Percentiles rank a stretch among this genome's conserved stretches.
phyloP scores from a whole-genome alignment of 2,888 invertebrate genomes.

The Limenitis camilla region DNA sequence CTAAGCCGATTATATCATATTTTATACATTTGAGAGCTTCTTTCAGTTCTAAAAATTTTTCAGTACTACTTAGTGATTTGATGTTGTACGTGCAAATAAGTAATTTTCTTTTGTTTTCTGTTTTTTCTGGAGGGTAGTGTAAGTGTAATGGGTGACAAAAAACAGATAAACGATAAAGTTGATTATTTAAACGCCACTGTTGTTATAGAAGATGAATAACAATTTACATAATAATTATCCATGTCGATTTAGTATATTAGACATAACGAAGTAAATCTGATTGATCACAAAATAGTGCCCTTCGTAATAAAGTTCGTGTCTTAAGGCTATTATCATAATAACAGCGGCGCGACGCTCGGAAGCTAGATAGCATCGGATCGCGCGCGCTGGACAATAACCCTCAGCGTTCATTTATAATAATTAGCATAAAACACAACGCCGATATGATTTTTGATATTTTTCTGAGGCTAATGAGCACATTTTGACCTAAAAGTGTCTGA shows the following conservation, averaged over 20 bases:
- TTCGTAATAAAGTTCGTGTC: constrained; percentile 63
- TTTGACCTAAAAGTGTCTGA: constrained; percentile 22
- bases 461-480: constrained; percentile 24
- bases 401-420: constrained; percentile 63
- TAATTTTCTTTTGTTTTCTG: too few species aligned
- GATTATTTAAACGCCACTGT: too few species aligned
- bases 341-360: constrained; percentile 64
- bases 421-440: constrained; percentile 48
- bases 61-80: too few species aligned
- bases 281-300: constrained; percentile 49
- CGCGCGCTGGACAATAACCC: constrained; percentile 71
- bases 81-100: too few species aligned
- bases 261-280: constrained; percentile 42
- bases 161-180: too few species aligned
- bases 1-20: too few species aligned
- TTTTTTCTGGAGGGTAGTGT: too few species aligned
- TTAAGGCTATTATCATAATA: constrained; percentile 64
- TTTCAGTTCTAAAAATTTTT: too few species aligned
- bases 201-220: too few species aligned
- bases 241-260: constrained; percentile 11
- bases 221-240: neutral
- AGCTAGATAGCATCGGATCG: constrained; percentile 66
- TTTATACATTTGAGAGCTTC: too few species aligned
- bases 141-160: too few species aligned
- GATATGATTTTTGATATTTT: constrained; percentile 40